Base-by-base conservation (phyloP, 53 echinoderm and acorn worm species). In the Echinarachnius parma region DNA sequence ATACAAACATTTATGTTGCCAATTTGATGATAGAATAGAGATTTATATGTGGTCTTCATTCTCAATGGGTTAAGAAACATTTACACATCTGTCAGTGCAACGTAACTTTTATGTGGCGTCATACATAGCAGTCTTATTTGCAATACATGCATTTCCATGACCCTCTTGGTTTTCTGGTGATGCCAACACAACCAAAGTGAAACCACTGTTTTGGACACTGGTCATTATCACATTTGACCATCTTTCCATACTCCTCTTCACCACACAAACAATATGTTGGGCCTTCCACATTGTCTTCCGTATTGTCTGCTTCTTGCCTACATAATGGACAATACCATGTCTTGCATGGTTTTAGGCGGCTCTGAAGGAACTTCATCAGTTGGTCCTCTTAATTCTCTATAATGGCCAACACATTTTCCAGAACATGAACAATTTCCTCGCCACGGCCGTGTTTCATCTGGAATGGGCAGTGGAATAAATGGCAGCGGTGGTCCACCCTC, bases 401-500 rank as follows among this genome's bases (percentile, higher is more conserved):
- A 57, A 31, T 57, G 58, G 15, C 15, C 58, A 28, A 3, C 23
- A 57, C 58, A 57, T 57, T 15, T 26, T 19, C 58, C 8, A 42
- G 42, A 42, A 42, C 42, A 42, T 9, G 42, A 42, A 31, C 58
- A 57, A 23, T 8, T 29, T 26, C 58, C 58, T 21, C 58, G 22
- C 55, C 55, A 72, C 20, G 54, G 55, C 16, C 72, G 16, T 2
- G 9, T 49, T 22, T 21, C 14, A 45, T 82, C 82, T 21, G 42
- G 27, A 42, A 76, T 33, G 15, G 80, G 80, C 13, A 80, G 20
- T 28, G 71, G 61, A 16, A 70, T 28, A 37, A 57, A 80, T 1
- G 58, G 15, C 8, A 80, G 19, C 8, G 68, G 80, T 10, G 67
- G 69, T 15, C 80, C 80, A 44, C 48, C 69, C 9, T 55, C 58